Percentiles rank a stretch among this genome's conserved stretches.
Evolutionary conservation across 2,888 invertebrate genomes (phyloP).

Genomic region (Pimpla rufipes): DNA sequence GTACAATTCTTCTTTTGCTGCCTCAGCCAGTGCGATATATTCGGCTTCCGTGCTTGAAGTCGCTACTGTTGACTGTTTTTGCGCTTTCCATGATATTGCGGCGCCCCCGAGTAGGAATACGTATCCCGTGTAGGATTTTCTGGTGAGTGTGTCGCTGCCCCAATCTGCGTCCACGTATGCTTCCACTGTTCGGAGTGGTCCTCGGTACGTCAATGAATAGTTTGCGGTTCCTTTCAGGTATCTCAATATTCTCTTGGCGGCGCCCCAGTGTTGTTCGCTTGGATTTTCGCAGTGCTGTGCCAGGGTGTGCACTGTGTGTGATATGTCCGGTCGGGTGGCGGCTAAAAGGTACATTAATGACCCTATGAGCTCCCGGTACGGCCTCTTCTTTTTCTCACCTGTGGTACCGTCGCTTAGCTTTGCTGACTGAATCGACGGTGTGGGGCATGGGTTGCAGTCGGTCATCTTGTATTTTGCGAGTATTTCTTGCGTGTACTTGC

Average conservation of each 20-base stretch:
- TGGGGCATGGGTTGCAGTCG: slow-evolving; percentile 15
- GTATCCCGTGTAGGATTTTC: slow-evolving; percentile 47
- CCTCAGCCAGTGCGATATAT: slow-evolving; percentile 18
- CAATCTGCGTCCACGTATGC: slow-evolving; percentile 42
- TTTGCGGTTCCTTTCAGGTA: slow-evolving; percentile 51
- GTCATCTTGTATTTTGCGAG: slow-evolving; percentile 23
- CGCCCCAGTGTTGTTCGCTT: slow-evolving; percentile 41
- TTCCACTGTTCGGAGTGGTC: neutral
- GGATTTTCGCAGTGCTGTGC: slow-evolving; percentile 8
- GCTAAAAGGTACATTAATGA: neutral
- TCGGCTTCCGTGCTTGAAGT: slow-evolving; percentile 45
- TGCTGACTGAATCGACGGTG: neutral
- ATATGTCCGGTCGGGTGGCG: neutral
- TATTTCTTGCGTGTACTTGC: slow-evolving; percentile 13
- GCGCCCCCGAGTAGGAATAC: slow-evolving; percentile 20
- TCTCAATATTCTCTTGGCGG: slow-evolving; percentile 50
- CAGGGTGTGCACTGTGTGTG: neutral
- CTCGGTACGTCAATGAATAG: neutral
- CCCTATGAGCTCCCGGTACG: slow-evolving; percentile 25
- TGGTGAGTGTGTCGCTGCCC: slow-evolving; percentile 11
- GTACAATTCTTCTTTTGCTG: slow-evolving; percentile 20
- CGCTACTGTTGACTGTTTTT: slow-evolving; percentile 43
- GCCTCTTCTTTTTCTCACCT: neutral
- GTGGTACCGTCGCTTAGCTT: neutral
- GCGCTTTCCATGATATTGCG: slow-evolving; percentile 41